Evolutionary conservation across 1,140 invertebrate species (phyloP), one percentile per base, ranked within the genome.

Genomic region (Lasioglossum baleicum): DNA sequence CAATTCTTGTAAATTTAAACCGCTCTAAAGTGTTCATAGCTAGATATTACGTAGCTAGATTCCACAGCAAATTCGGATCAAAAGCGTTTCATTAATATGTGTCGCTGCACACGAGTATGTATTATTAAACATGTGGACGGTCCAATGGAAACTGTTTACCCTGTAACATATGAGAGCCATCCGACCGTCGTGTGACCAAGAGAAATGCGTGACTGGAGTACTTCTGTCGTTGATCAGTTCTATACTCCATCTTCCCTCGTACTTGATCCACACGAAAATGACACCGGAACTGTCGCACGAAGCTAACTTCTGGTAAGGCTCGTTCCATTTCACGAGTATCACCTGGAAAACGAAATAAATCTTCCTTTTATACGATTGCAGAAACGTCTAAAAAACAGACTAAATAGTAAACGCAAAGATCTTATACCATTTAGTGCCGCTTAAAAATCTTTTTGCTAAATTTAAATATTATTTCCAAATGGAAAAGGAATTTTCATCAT

Each of bases 251-350:
- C 98, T 95, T 10, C 98, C 98, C 91, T 99, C 99, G 92, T 99
- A 99, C 91, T 99, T 99, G 83, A 99, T 99, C 99, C 99, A 99
- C 7, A 99, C 98, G 92, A 99, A 99, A 88, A 99, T 99, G 48
- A 99, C 98, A 17, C 99, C 99, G 1, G 97, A 98, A 87, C 96
- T 98, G 94, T 99, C 99, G 93, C 98, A 99, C 7, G 98, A 99
- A 3, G 98, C 98, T 76, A 99, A 91, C 92, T 99, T 99, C 93
- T 99, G 98, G 92, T 99, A 99, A 0, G 98, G 98, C 92, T 99
- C 98, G 93, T 99, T 99, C 99, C 99, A 99, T 93, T 98, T 98
- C 26, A 99, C 98, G 53, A 99, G 93, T 61, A 98, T 98, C 44
- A 99, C 97, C 98, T 99, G 93, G 2, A 94, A 75, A 10, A 53